Evolutionary conservation across 1,140 invertebrate species (phyloP), one percentile per base, ranked within the genome.

Genomic region (Drosophila persimilis): DNA sequence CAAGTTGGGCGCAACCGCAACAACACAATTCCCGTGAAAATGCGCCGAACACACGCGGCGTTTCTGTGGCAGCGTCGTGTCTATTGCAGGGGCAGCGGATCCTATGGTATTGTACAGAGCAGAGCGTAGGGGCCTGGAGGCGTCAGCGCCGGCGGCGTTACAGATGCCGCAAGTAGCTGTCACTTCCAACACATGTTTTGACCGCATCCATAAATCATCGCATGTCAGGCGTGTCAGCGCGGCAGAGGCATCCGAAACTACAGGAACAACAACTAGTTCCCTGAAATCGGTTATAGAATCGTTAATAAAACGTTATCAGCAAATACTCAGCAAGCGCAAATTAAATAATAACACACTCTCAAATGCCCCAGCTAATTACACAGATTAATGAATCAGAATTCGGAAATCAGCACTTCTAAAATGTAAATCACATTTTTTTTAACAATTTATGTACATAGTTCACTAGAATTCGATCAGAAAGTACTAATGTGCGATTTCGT

Each of bases 141-240:
- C 80, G 65, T 65, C 75, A 67, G 81, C 80, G 80, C 74, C 75
- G 72, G 73, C 86, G 75, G 80, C 70, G 70, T 83, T 83, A 80
- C 75, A 90, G 84, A 90, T 90, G 80, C 89, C 72, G 89, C 84
- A 89, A 90, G 89, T 83, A 86, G 89, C 89, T 90, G 89, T 90
- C 89, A 90, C 66, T 90, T 90, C 89, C 73, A 90, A 90, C 89
- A 90, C 89, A 90, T 90, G 89, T 90, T 90, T 90, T 90, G 89
- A 90, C 89, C 89, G 78, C 80, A 51, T 57, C 74, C 86, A 90
- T 90, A 90, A 90, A 90, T 90, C 89, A 90, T 90, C 84, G 64
- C 60, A 70, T 83, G 74, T 79, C 88, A 71, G 71, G 84, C 81
- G 74, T 86, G 73, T 80, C 77, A 80, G 70, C 62, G 44, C 31